phyloP scores from a whole-genome alignment of 2,797 vertebrate species.

The Trachops cirrhosus region DNA sequence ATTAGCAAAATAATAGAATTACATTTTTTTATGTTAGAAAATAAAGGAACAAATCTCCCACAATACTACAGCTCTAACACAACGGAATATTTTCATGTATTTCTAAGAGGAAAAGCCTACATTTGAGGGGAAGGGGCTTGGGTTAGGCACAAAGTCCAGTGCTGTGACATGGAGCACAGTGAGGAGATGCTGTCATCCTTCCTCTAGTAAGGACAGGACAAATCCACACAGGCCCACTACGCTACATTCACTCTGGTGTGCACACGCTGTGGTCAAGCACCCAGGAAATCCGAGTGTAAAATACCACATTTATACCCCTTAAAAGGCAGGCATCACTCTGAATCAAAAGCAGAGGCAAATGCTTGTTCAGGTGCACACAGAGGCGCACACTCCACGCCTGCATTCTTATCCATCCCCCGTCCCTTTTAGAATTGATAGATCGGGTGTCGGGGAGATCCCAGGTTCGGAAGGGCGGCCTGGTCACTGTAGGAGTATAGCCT shows the following conservation, averaged over 20 bases:
- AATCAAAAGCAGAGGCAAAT: background rate
- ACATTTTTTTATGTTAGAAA: conserved; percentile 64
- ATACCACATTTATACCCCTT: background rate
- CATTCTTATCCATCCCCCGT: background rate
- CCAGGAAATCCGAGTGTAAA: background rate
- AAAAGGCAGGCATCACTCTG: background rate
- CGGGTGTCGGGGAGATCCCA: background rate
- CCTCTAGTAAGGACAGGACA: background rate
- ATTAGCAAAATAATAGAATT: conserved; percentile 66
- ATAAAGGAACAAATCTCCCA: conserved; percentile 63
- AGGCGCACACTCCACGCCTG: background rate
- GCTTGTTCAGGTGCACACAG: background rate
- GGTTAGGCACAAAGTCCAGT: background rate
- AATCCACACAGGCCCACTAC: background rate
- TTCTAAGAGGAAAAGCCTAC: conserved; percentile 49
- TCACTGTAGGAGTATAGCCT: background rate
- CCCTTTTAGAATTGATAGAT: background rate
- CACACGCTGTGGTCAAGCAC: background rate
- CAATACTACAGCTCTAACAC: conserved; percentile 50
- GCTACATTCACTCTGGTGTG: background rate
- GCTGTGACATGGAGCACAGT: background rate
- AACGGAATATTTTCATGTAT: conserved; percentile 46
- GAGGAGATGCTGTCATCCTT: background rate
- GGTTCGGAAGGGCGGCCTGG: background rate
- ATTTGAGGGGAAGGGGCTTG: conserved; percentile 7